Conservation (phyloP, 1,140 invertebrate genomes). For the Hypothenemus hampei region DNA sequence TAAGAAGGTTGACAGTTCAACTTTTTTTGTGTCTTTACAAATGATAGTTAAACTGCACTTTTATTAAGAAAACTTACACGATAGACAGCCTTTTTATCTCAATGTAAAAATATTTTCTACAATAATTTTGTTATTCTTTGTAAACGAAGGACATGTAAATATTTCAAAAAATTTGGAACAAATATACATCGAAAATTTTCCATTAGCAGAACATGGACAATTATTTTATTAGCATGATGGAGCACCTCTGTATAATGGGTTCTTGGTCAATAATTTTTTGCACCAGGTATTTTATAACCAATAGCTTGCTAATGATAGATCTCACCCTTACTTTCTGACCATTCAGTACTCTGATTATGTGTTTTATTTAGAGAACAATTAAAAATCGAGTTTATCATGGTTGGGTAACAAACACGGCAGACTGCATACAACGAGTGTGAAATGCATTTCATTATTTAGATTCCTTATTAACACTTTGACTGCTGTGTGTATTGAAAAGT, state of each 20-base stretch:
- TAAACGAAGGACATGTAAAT: neutral
- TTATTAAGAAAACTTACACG: neutral
- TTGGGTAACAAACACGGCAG: neutral
- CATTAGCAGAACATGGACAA: no score
- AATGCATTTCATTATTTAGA: neutral
- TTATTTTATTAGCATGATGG: neutral
- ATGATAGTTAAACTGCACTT: neutral
- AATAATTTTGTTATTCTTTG: neutral
- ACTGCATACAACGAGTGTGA: neutral
- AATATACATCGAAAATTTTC: neutral
- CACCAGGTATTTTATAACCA: neutral
- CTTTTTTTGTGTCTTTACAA: neutral
- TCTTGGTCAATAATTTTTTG: neutral
- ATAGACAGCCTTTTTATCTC: neutral
- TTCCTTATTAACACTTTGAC: neutral
- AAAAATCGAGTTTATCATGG: neutral
- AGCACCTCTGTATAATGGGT: neutral
- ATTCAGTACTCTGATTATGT: neutral
- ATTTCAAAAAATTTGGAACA: neutral
- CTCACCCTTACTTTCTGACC: neutral
- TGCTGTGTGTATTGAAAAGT: no score
- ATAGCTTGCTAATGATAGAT: neutral
- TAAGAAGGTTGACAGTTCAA: neutral
- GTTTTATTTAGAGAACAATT: neutral
- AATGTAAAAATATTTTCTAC: neutral